A percentile compares a stretch with the other conserved stretches of the same genome.
phyloP scores from a whole-genome alignment of 2,113 vertebrate species.

The Emydura subglobosa region DNA sequence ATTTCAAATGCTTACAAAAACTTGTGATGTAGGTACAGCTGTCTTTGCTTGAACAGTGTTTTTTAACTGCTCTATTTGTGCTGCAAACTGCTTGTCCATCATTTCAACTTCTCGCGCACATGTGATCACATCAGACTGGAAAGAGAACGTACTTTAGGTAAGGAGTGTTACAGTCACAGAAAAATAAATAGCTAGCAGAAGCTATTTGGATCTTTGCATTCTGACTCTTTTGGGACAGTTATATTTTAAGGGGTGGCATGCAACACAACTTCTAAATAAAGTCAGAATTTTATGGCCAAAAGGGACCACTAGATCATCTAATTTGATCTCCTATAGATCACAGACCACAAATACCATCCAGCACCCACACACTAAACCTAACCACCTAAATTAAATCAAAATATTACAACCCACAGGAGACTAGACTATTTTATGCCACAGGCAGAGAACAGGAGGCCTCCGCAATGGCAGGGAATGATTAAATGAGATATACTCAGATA shows the following conservation, averaged over 20 bases:
- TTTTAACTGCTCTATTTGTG: conserved; percentile 81
- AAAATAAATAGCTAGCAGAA: background rate
- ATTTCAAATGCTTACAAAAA: conserved; percentile 87
- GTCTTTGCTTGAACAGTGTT: conserved; percentile 78
- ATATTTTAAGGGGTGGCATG: background rate
- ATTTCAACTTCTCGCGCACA: conserved; percentile 83
- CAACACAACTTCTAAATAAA: background rate
- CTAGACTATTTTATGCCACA: background rate
- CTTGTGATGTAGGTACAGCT: conserved; percentile 83
- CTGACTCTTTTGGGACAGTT: background rate
- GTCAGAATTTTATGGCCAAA: background rate
- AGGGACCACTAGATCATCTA: background rate
- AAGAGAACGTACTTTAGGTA: conserved; percentile 24
- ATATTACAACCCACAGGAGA: background rate
- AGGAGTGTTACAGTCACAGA: background rate
- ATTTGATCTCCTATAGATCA: background rate
- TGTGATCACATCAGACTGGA: conserved; percentile 84
- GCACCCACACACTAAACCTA: background rate
- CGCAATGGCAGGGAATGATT: background rate
- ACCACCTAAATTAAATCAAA: background rate
- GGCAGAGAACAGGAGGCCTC: background rate
- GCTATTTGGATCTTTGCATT: background rate
- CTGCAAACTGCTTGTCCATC: conserved; percentile 78
- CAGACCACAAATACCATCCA: background rate
- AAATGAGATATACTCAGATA: background rate